Percentiles rank a stretch among this genome's conserved stretches.
Conservation (phyloP, 2,888 invertebrate species). For the Sesamia inferens region DNA sequence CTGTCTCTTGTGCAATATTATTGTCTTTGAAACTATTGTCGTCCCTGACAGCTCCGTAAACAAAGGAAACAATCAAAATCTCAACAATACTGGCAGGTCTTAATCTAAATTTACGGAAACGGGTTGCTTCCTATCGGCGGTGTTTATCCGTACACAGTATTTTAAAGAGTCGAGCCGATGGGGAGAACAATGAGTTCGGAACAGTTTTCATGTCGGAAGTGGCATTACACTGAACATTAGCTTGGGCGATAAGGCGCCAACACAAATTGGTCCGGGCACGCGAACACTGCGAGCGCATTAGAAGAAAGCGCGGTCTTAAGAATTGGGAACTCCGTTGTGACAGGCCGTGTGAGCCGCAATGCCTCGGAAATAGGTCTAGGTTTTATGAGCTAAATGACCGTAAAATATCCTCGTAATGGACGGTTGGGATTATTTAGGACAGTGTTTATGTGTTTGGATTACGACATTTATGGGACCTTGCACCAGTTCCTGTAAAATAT, state of each 20-base stretch:
- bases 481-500: slow-evolving; percentile 49
- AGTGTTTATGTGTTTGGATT: slow-evolving; percentile 54
- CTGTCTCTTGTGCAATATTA: slow-evolving; percentile 15
- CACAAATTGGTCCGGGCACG: slow-evolving; percentile 86
- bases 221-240: slow-evolving; percentile 88
- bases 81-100: slow-evolving; percentile 61
- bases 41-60: slow-evolving; percentile 33
- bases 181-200: slow-evolving; percentile 80
- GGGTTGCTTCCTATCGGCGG: slow-evolving; percentile 68
- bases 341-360: slow-evolving; percentile 36
- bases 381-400: slow-evolving; percentile 52
- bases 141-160: slow-evolving; percentile 73
- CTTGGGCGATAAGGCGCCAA: slow-evolving; percentile 84
- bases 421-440: slow-evolving; percentile 43
- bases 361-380: slow-evolving; percentile 41
- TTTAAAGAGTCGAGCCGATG: slow-evolving; percentile 72
- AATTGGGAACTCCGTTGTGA: slow-evolving; percentile 57
- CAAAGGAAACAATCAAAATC: slow-evolving; percentile 58
- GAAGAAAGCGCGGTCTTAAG: slow-evolving; percentile 69
- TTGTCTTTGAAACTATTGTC: slow-evolving; percentile 32
- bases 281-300: slow-evolving; percentile 76
- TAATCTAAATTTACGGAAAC: slow-evolving; percentile 71
- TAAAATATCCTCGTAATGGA: slow-evolving; percentile 46
- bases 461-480: slow-evolving; percentile 39
- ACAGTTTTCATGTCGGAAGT: slow-evolving; percentile 88